Evolutionary conservation across 1,140 invertebrate species (phyloP), one percentile per base, ranked within the genome.

Genomic region (Holcopasites calliopsidis): DNA sequence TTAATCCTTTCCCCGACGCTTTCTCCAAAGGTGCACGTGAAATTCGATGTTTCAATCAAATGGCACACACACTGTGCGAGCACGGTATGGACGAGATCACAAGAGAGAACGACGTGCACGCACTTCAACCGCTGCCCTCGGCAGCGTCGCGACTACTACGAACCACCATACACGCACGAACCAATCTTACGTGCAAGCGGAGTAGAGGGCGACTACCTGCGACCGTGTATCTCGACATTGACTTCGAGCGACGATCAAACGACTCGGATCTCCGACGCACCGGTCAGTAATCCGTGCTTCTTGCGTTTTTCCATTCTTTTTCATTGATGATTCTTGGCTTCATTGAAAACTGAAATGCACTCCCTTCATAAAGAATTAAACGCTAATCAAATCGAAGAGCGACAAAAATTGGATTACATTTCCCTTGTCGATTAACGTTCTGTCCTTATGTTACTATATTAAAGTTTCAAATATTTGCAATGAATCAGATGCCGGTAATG

Each of bases 101-200:
- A 7, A 44, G 44, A 47, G 44, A 21, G 44, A 50, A 49, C 50
- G 42, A 69, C 55, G 42, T 76, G 60, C 76, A 71, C 72, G 77
- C 70, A 75, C 77, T 55, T 70, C 65, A 82, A 57, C 80, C 54
- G 47, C 65, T 57, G 58, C 70, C 71, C 58, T 50, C 80, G 81
- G 71, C 81, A 70, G 81, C 76, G 81, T 79, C 69, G 61, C 80
- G 76, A 83, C 80, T 83, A 77, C 80, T 73, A 74, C 54, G 44
- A 55, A 35, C 52, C 33, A 55, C 10, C 28, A n/a, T 23, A 44
- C 33, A 61, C 49, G 72, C 72, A 26, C 61, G 28, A 40, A 55
- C 57, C 76, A 65, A 65, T 58, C 69, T 31, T 68, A 47, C 38
- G 62, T 49, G 38, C 33, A 42, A 62, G 21, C 58, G 40, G 42